These are phyloP conservation scores for Ichneumon xanthorius DNA, from an alignment of 2,888 invertebrate genomes.

Conservation along the genomic window DNA sequence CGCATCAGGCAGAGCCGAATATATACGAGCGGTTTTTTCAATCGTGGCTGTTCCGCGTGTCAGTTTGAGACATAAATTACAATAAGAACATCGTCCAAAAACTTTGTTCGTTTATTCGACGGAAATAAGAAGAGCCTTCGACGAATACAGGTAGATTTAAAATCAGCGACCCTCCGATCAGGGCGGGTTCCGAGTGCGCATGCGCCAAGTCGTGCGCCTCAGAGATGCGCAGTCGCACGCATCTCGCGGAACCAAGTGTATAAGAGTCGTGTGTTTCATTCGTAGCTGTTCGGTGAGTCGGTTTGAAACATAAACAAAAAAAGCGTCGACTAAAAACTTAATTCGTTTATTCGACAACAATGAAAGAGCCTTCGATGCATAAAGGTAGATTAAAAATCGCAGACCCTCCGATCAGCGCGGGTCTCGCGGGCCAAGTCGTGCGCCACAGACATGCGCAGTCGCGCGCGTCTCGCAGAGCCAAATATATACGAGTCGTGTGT, in stretches of 20 bases:
- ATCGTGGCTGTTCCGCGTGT: slow-evolving; percentile 69
- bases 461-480: slow-evolving; percentile 46
- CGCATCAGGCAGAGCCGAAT: not conserved
- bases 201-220: slow-evolving; percentile 79
- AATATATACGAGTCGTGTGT: not conserved
- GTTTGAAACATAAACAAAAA: too few relatives aligned
- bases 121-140: not conserved
- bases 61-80: too few relatives aligned
- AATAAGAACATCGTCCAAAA: not conserved
- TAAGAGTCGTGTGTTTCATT: slow-evolving; percentile 18
- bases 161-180: slow-evolving; percentile 39
- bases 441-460: slow-evolving; percentile 77
- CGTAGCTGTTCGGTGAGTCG: slow-evolving; percentile 67
- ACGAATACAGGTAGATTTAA: slow-evolving; percentile 23
- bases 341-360: too few relatives aligned
- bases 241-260: not conserved
- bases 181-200: slow-evolving; percentile 33
- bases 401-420: slow-evolving; percentile 33
- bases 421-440: slow-evolving; percentile 77
- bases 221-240: slow-evolving; percentile 75
- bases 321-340: too few relatives aligned
- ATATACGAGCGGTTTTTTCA: not conserved
- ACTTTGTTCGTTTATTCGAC: not conserved
- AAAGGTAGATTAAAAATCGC: slow-evolving; percentile 3
- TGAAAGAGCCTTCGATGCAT: slow-evolving; percentile 4